These are phyloP conservation scores for Nycticorax nycticorax DNA, from an alignment of 2,113 vertebrate genomes.

Conservation along the genomic window DNA sequence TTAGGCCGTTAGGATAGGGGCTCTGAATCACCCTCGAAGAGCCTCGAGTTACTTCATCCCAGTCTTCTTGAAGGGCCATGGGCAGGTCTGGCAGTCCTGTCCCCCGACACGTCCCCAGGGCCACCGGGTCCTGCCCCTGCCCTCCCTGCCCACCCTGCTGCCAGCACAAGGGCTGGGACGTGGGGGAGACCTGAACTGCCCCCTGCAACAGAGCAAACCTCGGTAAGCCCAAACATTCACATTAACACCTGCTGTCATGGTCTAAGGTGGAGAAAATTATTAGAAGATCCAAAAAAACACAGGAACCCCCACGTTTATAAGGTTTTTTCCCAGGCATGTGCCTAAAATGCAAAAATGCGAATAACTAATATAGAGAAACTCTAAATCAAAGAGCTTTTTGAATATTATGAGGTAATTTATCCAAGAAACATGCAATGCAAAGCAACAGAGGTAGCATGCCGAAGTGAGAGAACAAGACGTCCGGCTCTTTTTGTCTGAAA, in stretches of 20 bases:
- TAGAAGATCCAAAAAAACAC: not conserved
- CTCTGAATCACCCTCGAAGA: not conserved
- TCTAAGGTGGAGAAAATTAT: not conserved
- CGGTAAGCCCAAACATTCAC: not conserved
- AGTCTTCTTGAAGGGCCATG: no score
- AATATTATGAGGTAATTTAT: not conserved
- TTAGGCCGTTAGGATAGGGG: not conserved
- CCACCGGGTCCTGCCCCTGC: not conserved
- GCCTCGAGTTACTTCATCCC: not conserved
- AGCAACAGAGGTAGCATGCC: not conserved
- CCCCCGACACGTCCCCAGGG: not conserved
- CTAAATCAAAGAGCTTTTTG: not conserved
- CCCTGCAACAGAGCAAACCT: not conserved
- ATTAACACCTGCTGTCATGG: rapidly evolving
- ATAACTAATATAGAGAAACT: not conserved
- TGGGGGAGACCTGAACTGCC: not conserved
- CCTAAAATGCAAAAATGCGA: not conserved
- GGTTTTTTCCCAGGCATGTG: not conserved
- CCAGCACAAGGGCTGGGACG: rapidly evolving
- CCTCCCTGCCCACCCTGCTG: not conserved
- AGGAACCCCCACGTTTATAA: not conserved
- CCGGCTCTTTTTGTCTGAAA: not conserved
- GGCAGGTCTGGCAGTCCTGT: not conserved
- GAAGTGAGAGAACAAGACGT: not conserved
- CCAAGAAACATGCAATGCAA: not conserved